Base-by-base conservation (phyloP, 1,140 invertebrate species). In the Atta cephalotes region DNA sequence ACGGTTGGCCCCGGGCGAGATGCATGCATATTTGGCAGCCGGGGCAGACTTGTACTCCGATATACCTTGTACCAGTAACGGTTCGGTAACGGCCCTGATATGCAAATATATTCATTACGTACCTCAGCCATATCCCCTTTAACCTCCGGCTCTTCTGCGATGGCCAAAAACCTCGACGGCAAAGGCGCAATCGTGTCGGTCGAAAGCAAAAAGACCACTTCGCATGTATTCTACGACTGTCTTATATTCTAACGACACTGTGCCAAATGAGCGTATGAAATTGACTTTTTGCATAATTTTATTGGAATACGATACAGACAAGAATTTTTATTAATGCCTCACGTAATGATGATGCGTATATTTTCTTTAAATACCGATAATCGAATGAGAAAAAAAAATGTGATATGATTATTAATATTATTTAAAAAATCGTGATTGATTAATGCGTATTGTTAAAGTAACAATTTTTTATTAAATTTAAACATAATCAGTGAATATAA, bases 31-130 rank as follows among this genome's bases (percentile, higher is more conserved):
- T 94, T 95, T 95, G 94, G 93, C 93, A 94, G 92, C 90, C 92
- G 84, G 91, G 90, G 90, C 90, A 93, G 93, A 92, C 92, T 93
- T 93, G 92, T 93, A 91, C 81, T 71, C 68, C 85, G 87, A 92
- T 88, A 88, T 90, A 93, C 91, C 91, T 93, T 94, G 93, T 93
- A 93, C 92, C 90, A 89, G 93, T 93, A 94, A 94, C 93, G 92
- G 92, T 94, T 95, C 91, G 89, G 94, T 94, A 94, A 95, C 94
- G 94, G 93, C 91, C 91, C 93, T 91, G 93, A 94, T 95, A 95
- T 95, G 94, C 94, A 95, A 95, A 95, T 95, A 94, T 95, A 95
- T 95, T 94, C 94, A 95, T 94, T 94, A 94, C 93, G 91, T 93
- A 88, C 92, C 85, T 89, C 90, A 87, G 91, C 85, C 89, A 92